Base-by-base conservation (phyloP, 2,797 vertebrate genomes). In the Enteromius thamalakanensis region DNA sequence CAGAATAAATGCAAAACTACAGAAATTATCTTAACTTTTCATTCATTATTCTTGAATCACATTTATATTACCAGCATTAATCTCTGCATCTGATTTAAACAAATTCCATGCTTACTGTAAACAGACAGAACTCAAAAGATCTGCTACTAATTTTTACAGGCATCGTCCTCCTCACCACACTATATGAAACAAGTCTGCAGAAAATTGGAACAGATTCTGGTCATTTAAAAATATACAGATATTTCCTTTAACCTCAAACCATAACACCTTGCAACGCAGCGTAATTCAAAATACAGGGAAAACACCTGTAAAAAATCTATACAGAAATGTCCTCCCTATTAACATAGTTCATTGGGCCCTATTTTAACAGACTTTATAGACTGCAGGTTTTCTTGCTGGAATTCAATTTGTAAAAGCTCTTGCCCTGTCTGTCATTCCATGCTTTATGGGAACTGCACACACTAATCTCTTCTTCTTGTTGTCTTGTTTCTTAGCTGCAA, bases 401-500 rank as follows among this genome's bases (percentile, higher is more conserved):
- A 76, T 42, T n/a, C 42, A 3, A 55, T 42, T 42, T 55, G n/a
- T 26, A 32, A 81, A 81, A 0, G 6, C 23, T 74, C 19, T 65
- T 75, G 42, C n/a, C n/a, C 47, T 67, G 14, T 10, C 11, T 53
- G 32, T 67, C 32, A 82, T 26, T 80, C 19, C 6, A 26, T 45
- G 45, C n/a, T 82, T 67, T 37, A 64, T 37, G 29, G 2, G 19
- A 34, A 81, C n/a, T 26, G 21, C 26, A 81, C 14, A 64, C 12
- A 23, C 9, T 21, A 53, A 81, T 62, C 42, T 40, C n/a, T 67
- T 53, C 60, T 81, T 37, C 12, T 42, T 60, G 11, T 47, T 64
- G 37, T 29, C 26, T 45, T 71, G 42, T 80, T 71, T 60, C 19
- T 62, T 17, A 51, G 71, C 74, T 23, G 8, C 29, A 53, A 11